These are phyloP conservation scores for Hyles euphorbiae DNA, from an alignment of 1,140 invertebrate species.

Conservation along the genomic window DNA sequence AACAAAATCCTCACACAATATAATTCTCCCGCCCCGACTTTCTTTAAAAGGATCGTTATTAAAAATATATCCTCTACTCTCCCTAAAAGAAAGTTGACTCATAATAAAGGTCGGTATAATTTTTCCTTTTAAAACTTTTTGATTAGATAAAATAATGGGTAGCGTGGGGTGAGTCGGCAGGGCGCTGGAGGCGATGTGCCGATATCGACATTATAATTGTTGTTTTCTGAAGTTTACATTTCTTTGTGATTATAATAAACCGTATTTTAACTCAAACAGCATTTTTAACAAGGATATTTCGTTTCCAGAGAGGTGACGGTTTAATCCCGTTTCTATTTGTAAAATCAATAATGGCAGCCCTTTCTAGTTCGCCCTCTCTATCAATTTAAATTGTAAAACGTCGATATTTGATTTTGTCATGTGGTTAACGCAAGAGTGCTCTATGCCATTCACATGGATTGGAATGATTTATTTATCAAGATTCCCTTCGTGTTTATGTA, in stretches of 20 bases:
- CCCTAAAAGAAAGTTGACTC: conserved; percentile 72
- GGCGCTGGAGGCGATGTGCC: conserved; percentile 55
- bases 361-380: conserved; percentile 13
- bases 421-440: conserved; percentile 32
- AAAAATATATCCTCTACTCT: conserved; percentile 68
- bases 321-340: conserved; percentile 15
- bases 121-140: conserved; percentile 77
- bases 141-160: conserved; percentile 77
- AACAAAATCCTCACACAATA: conserved; percentile 13
- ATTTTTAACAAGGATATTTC: conserved; percentile 14
- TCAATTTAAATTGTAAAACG: conserved; percentile 62
- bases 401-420: conserved; percentile 62
- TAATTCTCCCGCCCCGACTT: conserved; percentile 47
- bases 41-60: conserved; percentile 66
- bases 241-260: conserved; percentile 25
- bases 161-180: conserved; percentile 35
- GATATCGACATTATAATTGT: conserved; percentile 72
- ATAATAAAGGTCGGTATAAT: conserved; percentile 76
- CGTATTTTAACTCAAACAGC: conserved; percentile 19
- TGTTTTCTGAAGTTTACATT: conserved; percentile 58
- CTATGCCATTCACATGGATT: conserved; percentile 33
- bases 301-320: too few relatives aligned
- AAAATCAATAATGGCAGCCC: conserved; percentile 17
- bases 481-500: neutral
- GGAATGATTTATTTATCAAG: neutral